phyloP scores from a whole-genome alignment of 1,140 invertebrate species.

The Tetragnatha versicolor region DNA sequence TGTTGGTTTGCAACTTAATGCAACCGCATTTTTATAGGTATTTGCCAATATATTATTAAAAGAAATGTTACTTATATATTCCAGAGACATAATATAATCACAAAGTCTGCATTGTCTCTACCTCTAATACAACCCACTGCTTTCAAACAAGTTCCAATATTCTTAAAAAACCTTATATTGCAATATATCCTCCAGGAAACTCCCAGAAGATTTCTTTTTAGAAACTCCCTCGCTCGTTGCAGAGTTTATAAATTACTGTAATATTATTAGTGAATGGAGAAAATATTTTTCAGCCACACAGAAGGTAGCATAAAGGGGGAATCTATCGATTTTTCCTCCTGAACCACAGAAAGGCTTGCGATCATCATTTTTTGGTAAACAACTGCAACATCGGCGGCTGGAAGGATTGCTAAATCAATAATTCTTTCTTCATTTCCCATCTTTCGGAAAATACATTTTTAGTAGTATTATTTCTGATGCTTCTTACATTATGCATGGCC shows the following conservation, averaged over 20 bases:
- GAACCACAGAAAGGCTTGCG: conserved; percentile 7
- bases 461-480: conserved; percentile 41
- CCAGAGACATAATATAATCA: no score
- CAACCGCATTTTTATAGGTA: no score
- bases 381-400: background rate
- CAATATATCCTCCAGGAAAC: no score
- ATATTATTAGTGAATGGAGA: background rate
- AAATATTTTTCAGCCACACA: background rate
- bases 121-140: no score
- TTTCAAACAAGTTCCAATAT: no score
- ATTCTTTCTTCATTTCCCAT: conserved; percentile 26
- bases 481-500: conserved; percentile 35
- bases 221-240: background rate
- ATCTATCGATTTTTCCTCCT: conserved; percentile 10
- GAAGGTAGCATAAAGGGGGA: conserved; percentile 16
- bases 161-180: no score
- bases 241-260: conserved; percentile 14
- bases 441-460: conserved; percentile 29
- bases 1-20: no score
- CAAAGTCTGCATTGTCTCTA: no score
- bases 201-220: no score
- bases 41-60: no score
- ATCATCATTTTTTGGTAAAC: conserved; percentile 42
- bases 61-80: no score
- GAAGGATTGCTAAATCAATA: conserved; percentile 47